These are phyloP conservation scores for Anthonomus grandis DNA, from an alignment of 1,140 invertebrate genomes.

Conservation along the genomic window DNA sequence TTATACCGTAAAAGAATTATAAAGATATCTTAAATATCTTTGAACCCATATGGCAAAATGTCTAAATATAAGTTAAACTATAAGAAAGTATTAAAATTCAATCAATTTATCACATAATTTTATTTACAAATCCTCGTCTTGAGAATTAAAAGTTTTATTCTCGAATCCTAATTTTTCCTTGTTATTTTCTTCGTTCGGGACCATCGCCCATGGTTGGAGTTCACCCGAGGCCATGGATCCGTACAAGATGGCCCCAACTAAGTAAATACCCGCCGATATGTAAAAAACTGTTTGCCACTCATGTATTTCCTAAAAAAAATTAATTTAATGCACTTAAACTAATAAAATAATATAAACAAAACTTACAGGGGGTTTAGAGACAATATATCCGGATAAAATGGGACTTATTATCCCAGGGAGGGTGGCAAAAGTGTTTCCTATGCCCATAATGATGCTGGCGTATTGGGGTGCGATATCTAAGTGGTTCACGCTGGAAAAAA, in stretches of 20 bases:
- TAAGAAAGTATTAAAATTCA: too few species aligned
- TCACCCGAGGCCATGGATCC: conserved; percentile 77
- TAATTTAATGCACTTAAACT: not conserved
- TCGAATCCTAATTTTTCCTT: conserved; percentile 10
- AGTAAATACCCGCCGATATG: conserved; percentile 74
- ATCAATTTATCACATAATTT: too few species aligned
- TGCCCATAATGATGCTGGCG: conserved; percentile 79
- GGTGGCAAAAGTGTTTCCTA: conserved; percentile 86
- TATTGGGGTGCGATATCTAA: conserved; percentile 83
- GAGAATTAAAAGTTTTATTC: conserved; percentile 18
- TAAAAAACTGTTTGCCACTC: conserved; percentile 85
- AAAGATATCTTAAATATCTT: too few species aligned
- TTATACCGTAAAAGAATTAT: too few species aligned
- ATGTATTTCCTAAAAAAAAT: conserved; percentile 54
- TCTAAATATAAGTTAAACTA: too few species aligned
- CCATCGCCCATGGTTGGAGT: conserved; percentile 68
- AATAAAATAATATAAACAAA: conserved; percentile 49
- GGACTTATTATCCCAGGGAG: conserved; percentile 87
- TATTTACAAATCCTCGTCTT: conserved; percentile 17
- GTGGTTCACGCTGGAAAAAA: conserved; percentile 72
- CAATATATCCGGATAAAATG: conserved; percentile 73
- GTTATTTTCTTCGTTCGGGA: not conserved
- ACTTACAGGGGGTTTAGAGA: conserved; percentile 74
- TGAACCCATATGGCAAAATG: too few species aligned
- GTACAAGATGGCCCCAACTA: conserved; percentile 74